Evolutionary conservation across 2,113 vertebrate genomes (phyloP).

Genomic region (Alectura lathami): DNA sequence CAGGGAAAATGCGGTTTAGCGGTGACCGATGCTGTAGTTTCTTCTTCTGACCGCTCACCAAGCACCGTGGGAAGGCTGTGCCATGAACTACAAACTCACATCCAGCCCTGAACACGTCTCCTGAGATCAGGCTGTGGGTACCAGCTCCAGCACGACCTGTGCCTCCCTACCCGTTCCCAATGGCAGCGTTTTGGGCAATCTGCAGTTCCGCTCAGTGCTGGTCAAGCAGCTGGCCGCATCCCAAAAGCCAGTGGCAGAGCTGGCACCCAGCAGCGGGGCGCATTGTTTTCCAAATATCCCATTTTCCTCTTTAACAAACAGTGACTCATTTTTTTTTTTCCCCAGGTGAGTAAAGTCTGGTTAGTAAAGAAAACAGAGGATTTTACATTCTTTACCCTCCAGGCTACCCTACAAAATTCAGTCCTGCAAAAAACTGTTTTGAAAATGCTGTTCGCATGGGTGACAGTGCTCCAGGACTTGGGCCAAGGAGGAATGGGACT

Average conservation of each 20-base stretch:
- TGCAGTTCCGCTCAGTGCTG: neutral
- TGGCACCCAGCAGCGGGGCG: neutral
- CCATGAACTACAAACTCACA: neutral
- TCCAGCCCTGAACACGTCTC: fast-evolving
- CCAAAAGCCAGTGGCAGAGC: neutral
- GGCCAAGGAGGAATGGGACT: neutral
- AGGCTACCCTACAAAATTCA: no score
- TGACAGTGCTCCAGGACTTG: neutral
- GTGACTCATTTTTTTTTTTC: no score
- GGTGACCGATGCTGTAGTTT: neutral
- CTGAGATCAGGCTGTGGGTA: fast-evolving
- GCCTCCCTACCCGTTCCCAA: neutral
- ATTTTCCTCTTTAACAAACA: neutral
- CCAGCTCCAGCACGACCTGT: neutral
- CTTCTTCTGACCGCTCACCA: neutral
- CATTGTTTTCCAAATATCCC: neutral
- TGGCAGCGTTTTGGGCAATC: neutral
- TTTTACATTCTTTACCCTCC: no score
- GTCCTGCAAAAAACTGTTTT: no score
- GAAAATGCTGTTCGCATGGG: no score
- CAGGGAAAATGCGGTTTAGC: neutral
- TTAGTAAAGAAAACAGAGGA: no score
- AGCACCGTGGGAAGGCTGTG: fast-evolving
- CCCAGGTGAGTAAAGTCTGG: no score
- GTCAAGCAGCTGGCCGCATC: neutral